Percentiles rank a stretch among this genome's conserved stretches.
These are phyloP conservation scores for Lordiphosa stackelbergi DNA, from an alignment of 1,140 invertebrate genomes.

Conservation along the genomic window DNA sequence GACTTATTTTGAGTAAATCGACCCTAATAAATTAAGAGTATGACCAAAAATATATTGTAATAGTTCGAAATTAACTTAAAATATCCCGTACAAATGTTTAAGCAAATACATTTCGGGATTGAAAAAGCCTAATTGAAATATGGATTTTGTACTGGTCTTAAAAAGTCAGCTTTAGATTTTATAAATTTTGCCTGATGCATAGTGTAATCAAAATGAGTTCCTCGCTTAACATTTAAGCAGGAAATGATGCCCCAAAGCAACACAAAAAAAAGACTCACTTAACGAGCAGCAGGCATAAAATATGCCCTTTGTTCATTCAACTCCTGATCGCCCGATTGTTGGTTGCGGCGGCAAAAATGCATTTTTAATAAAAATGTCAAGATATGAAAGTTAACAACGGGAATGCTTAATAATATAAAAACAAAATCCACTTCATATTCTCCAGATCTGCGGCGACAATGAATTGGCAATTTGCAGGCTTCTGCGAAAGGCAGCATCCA, in stretches of 20 bases:
- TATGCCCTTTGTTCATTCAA: constrained; percentile 32
- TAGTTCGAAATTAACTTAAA: no score
- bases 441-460: constrained; percentile 29
- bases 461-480: constrained; percentile 44
- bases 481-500: constrained; percentile 29
- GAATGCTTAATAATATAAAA: neutral
- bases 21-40: no score
- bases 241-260: constrained; percentile 12
- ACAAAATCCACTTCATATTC: neutral
- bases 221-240: constrained; percentile 10
- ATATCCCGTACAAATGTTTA: no score
- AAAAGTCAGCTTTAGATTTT: no score
- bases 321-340: constrained; percentile 1
- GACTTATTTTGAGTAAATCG: no score
- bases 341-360: constrained; percentile 2
- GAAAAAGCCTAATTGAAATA: no score
- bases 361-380: constrained; percentile 54
- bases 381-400: constrained; percentile 14
- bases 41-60: no score
- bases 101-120: no score
- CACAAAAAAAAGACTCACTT: constrained; percentile 19
- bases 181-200: no score
- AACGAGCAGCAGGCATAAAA: constrained; percentile 40
- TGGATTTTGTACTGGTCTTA: no score
- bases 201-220: no score